These are phyloP conservation scores for Zophobas morio DNA, from an alignment of 1,140 invertebrate species.

Conservation along the genomic window DNA sequence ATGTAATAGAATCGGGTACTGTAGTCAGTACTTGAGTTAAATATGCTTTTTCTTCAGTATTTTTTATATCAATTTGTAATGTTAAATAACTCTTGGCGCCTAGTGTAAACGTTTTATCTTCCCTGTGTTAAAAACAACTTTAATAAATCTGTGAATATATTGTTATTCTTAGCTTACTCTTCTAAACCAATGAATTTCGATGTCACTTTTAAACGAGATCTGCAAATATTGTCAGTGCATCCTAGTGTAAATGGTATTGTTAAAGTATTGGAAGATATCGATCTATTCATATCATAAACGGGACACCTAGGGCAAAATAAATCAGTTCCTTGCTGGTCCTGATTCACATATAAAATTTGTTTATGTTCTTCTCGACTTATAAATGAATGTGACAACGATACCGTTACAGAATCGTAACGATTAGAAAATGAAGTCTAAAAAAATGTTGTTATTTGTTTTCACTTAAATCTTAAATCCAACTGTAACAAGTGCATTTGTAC, in stretches of 20 bases:
- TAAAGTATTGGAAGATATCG: constrained; percentile 54
- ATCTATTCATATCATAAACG: constrained; percentile 23
- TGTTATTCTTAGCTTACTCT: no score
- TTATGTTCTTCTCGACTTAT: not conserved
- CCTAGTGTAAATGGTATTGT: constrained; percentile 64
- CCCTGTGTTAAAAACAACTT: constrained; percentile 37
- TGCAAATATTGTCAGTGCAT: constrained; percentile 65
- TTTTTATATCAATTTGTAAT: constrained; percentile 63
- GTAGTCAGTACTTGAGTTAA: constrained; percentile 60
- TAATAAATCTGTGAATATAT: no score
- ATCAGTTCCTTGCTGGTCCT: not conserved
- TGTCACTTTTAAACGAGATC: constrained; percentile 60
- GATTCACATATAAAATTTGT: not conserved
- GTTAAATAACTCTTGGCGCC: constrained; percentile 63
- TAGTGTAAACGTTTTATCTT: constrained; percentile 62
- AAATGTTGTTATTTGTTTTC: constrained; percentile 1
- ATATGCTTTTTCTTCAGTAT: constrained; percentile 67
- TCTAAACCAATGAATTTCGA: constrained; percentile 48
- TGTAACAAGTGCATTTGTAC: not conserved
- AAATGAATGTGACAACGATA: constrained; percentile 37
- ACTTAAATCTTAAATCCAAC: not conserved
- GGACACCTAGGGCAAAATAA: constrained; percentile 13
- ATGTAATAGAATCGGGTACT: constrained; percentile 61
- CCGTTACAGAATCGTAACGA: constrained; percentile 31
- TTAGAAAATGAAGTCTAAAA: constrained; percentile 8